Base-by-base conservation (phyloP, 2,888 invertebrate genomes). In the Notodonta dromedarius region DNA sequence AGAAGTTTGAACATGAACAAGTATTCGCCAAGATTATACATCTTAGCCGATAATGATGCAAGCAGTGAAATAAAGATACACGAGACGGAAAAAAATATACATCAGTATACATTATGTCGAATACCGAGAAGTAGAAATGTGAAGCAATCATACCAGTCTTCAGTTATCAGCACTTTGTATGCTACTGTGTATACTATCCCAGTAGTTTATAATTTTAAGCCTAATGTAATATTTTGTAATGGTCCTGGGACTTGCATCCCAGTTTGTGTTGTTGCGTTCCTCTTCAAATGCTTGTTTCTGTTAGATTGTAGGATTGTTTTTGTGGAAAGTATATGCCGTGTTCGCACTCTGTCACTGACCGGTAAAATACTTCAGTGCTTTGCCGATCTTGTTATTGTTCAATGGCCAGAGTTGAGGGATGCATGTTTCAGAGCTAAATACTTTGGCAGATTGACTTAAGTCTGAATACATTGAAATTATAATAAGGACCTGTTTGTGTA, bases 241-340 rank as follows among this genome's bases (percentile, higher is more conserved):
- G 99, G 99, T 0, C 99, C 99, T 53, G 99, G 99, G 8, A 99
- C 98, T 7, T 99, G 99, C 87, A 95, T 99, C 64, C 99, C 99
- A 5, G 93, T 99, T 60, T 98, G 98, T 91, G 74, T 96, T 60
- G 94, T 96, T 59, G 96, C 96, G 14, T 97, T 97, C 82, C 56
- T 98, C 0, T 91, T 96, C 71, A 96, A 96, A 85, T 94, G 96
- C 65, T 84, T 96, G 0, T 96, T 95, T 71, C 78, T 97, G n/a
- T 85, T 94, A 42, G 92, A 96, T 72, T 95, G 96, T 62, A 95
- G 95, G 81, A 97, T 99, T 63, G 95, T 99, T 59, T 99, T 98
- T 89, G 94, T 99, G 57, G 99, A 99, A 90, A 99, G 99, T 83
- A 96, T 98, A 79, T 99, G 99, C 84, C 94, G 99, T 76, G 98